These are phyloP conservation scores for Grantiella picta DNA, from an alignment of 2,113 vertebrate species.

Conservation along the genomic window DNA sequence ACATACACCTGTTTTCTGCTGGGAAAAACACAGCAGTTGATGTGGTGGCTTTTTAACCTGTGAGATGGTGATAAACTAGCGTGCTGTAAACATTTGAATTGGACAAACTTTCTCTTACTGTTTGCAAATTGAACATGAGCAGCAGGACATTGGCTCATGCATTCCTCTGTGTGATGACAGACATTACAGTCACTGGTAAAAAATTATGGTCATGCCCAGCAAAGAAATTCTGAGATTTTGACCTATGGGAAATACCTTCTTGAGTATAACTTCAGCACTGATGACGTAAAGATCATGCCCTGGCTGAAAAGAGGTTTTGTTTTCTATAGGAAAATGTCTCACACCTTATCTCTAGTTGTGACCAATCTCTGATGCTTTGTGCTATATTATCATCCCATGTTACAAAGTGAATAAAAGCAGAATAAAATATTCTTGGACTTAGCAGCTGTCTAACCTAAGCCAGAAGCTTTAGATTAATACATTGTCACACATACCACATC, in stretches of 20 bases:
- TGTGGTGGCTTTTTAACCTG: constrained; percentile 61
- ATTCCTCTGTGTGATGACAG: constrained; percentile 39
- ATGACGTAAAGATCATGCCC: neutral
- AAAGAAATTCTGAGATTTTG: neutral
- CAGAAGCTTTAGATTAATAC: neutral
- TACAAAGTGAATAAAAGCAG: neutral
- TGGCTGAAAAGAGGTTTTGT: neutral
- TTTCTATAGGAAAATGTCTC: neutral
- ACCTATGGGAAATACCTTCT: neutral
- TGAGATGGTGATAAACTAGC: constrained; percentile 62
- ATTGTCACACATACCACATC: neutral
- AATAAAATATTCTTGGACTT: neutral
- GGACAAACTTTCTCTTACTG: constrained; percentile 66
- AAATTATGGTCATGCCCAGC: neutral
- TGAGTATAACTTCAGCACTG: neutral
- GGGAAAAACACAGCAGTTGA: constrained; percentile 56
- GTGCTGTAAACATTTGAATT: constrained; percentile 58
- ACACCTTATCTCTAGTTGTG: neutral
- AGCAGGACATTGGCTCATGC: constrained; percentile 33
- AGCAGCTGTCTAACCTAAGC: neutral
- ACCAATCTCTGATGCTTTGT: neutral
- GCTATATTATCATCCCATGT: neutral
- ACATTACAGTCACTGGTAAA: constrained; percentile 1
- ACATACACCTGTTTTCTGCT: constrained; percentile 73
- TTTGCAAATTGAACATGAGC: constrained; percentile 66